Evolutionary conservation across 2,888 invertebrate species (phyloP), one percentile per base, ranked within the genome.

Genomic region (Ceraclea dissimilis): DNA sequence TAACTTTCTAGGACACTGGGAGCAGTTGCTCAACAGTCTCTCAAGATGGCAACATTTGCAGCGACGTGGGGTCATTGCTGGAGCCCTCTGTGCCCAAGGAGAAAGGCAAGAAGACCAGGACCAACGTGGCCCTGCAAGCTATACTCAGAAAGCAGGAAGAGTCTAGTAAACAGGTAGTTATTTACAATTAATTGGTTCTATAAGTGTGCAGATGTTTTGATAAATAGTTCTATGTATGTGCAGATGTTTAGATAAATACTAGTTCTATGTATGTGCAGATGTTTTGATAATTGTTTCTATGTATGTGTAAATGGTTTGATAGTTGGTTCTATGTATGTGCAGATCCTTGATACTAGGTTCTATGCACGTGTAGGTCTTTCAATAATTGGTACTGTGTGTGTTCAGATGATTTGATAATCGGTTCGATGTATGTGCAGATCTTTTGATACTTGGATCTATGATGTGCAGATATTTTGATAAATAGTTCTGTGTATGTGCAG

Each of bases 71-170:
- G 4, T 62, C 60, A 5, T 43, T 62, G 50, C 50, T 62, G 51
- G 62, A 60, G 26, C 58, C 62, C 11, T 53, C 57, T 6, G 34
- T 49, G 1, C 21, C 62, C 46, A 71, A 70, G 52, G 63, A 65
- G 2, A 75, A 75, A 43, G 57, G 60, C 53, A 71, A 74, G 62
- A 76, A 81, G 60, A 74, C 79, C 2, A 76, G 88, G 59, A 88
- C 89, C 66, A 91, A 90, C 70, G 86, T 90, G 48, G 90, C 90
- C 1, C 83, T 91, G 78, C 86, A 86, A 57, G 85, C 86, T 60
- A 85, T 87, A 66, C 82, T 85, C 76, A 76, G 84, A 62, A 84
- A 85, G 60, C 82, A 85, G 63, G 86, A 85, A 67, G 84, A 83
- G 63, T 79, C 77, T 48, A 84, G 82, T 65, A 85, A 86, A 68